Conservation (phyloP, 2,888 invertebrate species). For the Andrena trimmerana region DNA sequence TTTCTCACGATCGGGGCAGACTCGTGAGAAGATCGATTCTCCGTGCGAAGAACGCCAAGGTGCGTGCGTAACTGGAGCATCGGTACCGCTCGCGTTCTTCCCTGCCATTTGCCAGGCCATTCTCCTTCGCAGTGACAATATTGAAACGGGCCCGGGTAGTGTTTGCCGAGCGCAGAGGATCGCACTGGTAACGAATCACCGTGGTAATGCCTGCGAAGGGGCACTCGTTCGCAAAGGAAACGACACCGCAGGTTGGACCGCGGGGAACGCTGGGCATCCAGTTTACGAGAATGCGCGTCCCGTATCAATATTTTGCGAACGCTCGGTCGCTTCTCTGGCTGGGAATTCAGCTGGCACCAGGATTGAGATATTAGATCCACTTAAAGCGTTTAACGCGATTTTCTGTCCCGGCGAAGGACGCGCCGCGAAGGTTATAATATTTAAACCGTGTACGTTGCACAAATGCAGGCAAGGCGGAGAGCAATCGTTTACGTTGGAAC, state of each 20-base stretch:
- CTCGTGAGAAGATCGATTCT: conserved; percentile 70
- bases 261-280: neutral
- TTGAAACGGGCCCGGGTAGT: conserved; percentile 8
- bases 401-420: conserved; percentile 57
- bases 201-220: neutral
- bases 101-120: neutral
- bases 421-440: conserved; percentile 31
- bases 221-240: neutral
- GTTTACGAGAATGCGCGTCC: neutral
- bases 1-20: conserved; percentile 69
- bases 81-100: conserved; percentile 19
- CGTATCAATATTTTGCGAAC: conserved; percentile 25
- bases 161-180: conserved; percentile 23
- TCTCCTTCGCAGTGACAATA: conserved; percentile 24
- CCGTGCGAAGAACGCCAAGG: conserved; percentile 48
- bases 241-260: neutral
- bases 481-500: neutral
- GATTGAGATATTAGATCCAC: conserved; percentile 64
- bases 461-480: neutral
- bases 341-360: conserved; percentile 39
- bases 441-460: neutral
- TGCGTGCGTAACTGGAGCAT: conserved; percentile 54
- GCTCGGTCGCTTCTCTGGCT: conserved; percentile 1
- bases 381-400: conserved; percentile 66
- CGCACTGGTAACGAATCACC: neutral